Conservation (phyloP, 1,140 invertebrate genomes). For the Drosophila arizonae region DNA sequence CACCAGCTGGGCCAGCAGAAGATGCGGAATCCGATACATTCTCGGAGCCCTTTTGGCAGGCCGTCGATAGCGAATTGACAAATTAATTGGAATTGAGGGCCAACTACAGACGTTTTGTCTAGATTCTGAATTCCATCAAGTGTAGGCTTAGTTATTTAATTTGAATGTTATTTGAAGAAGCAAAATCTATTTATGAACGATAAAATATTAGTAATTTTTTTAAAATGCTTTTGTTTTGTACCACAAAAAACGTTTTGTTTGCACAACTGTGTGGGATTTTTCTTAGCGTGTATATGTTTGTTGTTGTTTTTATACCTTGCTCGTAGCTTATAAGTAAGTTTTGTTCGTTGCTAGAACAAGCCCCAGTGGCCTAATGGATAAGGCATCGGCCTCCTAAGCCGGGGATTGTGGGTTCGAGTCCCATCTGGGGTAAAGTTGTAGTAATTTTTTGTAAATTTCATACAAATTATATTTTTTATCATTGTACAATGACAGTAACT, state of each 20-base stretch:
- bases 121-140: too few species aligned
- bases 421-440: slow-evolving; percentile 46
- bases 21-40: slow-evolving; percentile 57
- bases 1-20: slow-evolving; percentile 47
- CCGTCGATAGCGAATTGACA: slow-evolving; percentile 62
- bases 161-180: neutral
- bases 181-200: neutral
- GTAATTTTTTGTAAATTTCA: neutral
- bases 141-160: neutral
- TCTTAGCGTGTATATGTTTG: slow-evolving; percentile 1
- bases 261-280: slow-evolving; percentile 9
- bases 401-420: slow-evolving; percentile 76
- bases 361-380: slow-evolving; percentile 72
- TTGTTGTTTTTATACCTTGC: neutral
- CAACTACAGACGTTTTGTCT: too few species aligned
- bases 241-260: neutral
- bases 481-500: neutral
- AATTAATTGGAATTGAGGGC: slow-evolving; percentile 21
- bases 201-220: neutral
- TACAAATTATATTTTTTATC: neutral
- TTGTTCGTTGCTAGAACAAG: slow-evolving; percentile 9
- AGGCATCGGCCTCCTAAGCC: slow-evolving; percentile 76
- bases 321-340: neutral
- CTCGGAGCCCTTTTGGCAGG: slow-evolving; percentile 69
- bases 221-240: neutral